Evolutionary conservation across 2,797 vertebrate species (phyloP).

Genomic region (Aselliscus stoliczkanus): DNA sequence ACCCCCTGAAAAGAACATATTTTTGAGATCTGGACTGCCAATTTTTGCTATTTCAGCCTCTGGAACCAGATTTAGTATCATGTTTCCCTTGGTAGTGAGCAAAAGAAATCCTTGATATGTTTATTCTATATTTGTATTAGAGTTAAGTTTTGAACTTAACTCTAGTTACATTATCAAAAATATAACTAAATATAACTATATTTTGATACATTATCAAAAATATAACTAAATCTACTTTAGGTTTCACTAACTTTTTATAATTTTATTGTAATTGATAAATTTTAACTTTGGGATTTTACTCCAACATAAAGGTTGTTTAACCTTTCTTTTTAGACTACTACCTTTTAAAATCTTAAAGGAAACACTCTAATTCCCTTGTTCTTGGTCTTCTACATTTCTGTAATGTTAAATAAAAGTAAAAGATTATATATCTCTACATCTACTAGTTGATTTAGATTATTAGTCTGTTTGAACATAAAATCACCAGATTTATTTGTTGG

Average conservation of each 20-base stretch:
- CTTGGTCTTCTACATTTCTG: neutral
- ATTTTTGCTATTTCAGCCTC: neutral
- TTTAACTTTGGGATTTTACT: neutral
- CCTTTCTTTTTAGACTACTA: neutral
- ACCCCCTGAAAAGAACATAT: neutral
- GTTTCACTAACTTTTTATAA: neutral
- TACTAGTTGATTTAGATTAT: neutral
- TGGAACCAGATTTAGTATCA: neutral
- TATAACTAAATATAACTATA: no score
- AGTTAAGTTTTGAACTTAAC: neutral
- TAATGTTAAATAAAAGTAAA: neutral
- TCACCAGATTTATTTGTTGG: neutral
- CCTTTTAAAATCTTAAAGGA: conserved; percentile 8
- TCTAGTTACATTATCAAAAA: conserved; percentile 1
- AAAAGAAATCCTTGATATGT: neutral
- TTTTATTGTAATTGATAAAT: neutral
- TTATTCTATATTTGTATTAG: neutral
- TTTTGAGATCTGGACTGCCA: neutral
- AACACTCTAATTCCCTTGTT: neutral
- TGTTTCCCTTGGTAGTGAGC: neutral
- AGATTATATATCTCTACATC: neutral
- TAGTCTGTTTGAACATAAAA: neutral
- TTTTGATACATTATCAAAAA: no score
- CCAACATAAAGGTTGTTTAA: neutral
- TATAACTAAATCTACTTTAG: neutral